phyloP scores from a whole-genome alignment of 1,140 invertebrate species.

The Bombus consobrinus region DNA sequence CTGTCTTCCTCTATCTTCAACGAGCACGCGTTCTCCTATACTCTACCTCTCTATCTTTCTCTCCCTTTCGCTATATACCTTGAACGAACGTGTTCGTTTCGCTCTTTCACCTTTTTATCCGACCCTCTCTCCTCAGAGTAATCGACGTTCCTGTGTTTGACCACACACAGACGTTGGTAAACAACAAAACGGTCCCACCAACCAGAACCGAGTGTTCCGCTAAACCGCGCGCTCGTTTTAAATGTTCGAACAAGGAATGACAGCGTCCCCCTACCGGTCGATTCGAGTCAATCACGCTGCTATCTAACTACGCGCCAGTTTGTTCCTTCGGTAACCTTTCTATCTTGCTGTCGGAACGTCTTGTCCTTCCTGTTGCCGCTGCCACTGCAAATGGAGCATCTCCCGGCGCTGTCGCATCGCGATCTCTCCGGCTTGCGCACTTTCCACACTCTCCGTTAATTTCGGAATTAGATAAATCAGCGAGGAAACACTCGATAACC shows the following conservation, averaged over 20 bases:
- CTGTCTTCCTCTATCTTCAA: background rate
- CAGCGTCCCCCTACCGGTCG: background rate
- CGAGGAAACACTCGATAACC: constrained; percentile 18
- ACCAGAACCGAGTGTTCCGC: background rate
- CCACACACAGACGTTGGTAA: constrained; percentile 43
- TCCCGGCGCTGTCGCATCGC: constrained; percentile 45
- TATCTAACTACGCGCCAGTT: background rate
- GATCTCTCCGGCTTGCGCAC: constrained; percentile 16
- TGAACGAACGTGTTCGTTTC: constrained; percentile 5
- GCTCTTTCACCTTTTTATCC: constrained; percentile 19
- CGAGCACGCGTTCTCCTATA: constrained; percentile 20
- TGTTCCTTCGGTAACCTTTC: constrained; percentile 9
- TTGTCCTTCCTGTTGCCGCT: constrained; percentile 50
- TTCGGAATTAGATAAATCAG: background rate
- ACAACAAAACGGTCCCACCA: constrained; percentile 31
- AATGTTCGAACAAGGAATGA: background rate
- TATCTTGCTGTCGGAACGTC: constrained; percentile 21
- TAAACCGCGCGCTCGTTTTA: constrained; percentile 47
- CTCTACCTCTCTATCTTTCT: background rate
- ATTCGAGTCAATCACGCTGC: background rate
- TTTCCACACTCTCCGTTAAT: constrained; percentile 16
- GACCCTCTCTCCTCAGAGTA: background rate
- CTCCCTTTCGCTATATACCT: background rate
- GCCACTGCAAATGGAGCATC: constrained; percentile 35
- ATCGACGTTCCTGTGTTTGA: constrained; percentile 4